Base-by-base conservation (phyloP, 92 coral and sea anemone genomes). In the Porites rus region DNA sequence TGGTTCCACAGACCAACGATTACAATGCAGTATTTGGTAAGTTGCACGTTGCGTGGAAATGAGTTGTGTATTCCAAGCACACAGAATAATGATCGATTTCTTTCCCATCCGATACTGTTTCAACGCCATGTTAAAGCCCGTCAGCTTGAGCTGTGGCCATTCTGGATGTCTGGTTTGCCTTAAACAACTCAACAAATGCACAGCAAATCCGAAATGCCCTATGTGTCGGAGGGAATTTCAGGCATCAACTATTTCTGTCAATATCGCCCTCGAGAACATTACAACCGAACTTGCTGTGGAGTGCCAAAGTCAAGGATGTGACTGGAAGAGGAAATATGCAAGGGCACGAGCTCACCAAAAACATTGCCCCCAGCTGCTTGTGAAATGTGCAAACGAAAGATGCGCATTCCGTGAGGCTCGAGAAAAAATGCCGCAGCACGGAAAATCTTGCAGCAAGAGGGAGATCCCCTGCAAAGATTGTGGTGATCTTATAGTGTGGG, bases 71-170 rank as follows among this genome's bases (percentile, higher is more conserved):
- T 66, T 66, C 71, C 25, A 43, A 20, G 31, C 20, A 25, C 71
- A 20, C 11, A 8, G 25, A 66, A 66, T 25, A 66, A 17, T 6
- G 8, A 20, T 66, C 24, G 72, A 66, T 43, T 20, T 2, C 8
- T 7, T 20, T 65, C 22, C 28, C n/a, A 20, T 0, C 72, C 25
- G 2, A 20, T 66, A 66, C 25, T 22, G 72, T 14, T 18, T 66
- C 72, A 66, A 10, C 31, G 25, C 72, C 25, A 66, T 66, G 72
- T 43, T 66, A 25, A 66, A n/a, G 25, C 46, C 72, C 21, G 9
- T 16, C 25, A 66, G 72, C 25, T 66, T 19, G 72, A 66, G 25
- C 25, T 66, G 72, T 66, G 72, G 72, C 72, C 72, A 66, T 66
- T 66, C 72, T 3, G 72, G 72, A 25, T 66, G 38, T 22, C 24